Evolutionary conservation across 2,797 vertebrate species (phyloP).

Genomic region (Takifugu rubripes): DNA sequence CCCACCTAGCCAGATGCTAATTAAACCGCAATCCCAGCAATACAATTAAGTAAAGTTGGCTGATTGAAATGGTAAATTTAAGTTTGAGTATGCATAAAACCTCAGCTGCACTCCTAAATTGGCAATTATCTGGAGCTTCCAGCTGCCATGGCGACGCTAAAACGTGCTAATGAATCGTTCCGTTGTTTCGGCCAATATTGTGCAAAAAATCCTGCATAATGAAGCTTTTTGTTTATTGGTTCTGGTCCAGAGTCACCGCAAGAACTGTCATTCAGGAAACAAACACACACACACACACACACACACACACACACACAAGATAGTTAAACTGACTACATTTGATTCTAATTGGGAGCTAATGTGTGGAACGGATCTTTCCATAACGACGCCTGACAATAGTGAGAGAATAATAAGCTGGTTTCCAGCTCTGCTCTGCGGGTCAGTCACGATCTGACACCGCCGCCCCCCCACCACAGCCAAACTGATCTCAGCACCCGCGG

Average conservation of each 20-base stretch:
- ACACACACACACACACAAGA: too few species aligned
- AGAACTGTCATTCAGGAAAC: too few species aligned
- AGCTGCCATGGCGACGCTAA: not conserved
- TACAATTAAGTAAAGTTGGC: not conserved
- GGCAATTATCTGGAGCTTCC: not conserved
- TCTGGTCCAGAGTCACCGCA: conserved; percentile 9
- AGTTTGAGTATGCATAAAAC: too few species aligned
- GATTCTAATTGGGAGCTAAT: too few species aligned
- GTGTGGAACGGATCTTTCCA: too few species aligned
- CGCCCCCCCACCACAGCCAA: conserved; percentile 20
- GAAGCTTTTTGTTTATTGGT: conserved; percentile 2
- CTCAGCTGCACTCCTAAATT: not conserved
- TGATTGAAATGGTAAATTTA: too few species aligned
- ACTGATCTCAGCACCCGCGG: conserved; percentile 38
- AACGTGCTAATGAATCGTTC: not conserved
- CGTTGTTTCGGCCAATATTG: too few species aligned
- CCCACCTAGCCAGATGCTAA: not conserved
- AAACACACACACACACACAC: too few species aligned
- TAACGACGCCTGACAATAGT: too few species aligned
- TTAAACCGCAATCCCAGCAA: not conserved
- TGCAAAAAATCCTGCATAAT: not conserved
- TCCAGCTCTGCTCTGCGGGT: conserved; percentile 10
- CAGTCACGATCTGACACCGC: conserved; percentile 31
- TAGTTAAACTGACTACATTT: too few species aligned
- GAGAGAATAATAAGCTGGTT: conserved; percentile 14